Evolutionary conservation across 2,888 invertebrate genomes (phyloP).

Genomic region (Sturmia bella): DNA sequence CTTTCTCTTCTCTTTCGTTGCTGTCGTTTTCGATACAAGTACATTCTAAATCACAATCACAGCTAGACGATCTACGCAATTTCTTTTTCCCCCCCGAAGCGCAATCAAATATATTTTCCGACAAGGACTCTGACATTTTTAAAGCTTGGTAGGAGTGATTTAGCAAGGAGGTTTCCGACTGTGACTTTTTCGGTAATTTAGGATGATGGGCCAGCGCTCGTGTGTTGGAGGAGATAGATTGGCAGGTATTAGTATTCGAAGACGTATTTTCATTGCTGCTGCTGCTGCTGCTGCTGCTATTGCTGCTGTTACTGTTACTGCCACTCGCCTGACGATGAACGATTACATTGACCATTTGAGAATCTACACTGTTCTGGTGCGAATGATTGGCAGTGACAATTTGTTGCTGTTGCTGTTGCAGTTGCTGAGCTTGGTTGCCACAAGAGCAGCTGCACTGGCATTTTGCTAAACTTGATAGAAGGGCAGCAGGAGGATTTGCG

Average conservation of each 20-base stretch:
- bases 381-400: slow-evolving; percentile 54
- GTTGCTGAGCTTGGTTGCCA: slow-evolving; percentile 61
- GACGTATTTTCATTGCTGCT: slow-evolving; percentile 56
- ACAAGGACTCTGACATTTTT: slow-evolving; percentile 69
- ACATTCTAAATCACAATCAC: slow-evolving; percentile 78
- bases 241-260: slow-evolving; percentile 24
- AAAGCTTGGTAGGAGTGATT: slow-evolving; percentile 79
- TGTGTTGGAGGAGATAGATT: slow-evolving; percentile 21
- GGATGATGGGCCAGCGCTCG: slow-evolving; percentile 8
- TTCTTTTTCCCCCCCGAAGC: slow-evolving; percentile 67
- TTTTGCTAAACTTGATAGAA: slow-evolving; percentile 32
- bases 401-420: slow-evolving; percentile 52
- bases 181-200: slow-evolving; percentile 66
- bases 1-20: slow-evolving; percentile 6
- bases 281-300: slow-evolving; percentile 67
- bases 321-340: slow-evolving; percentile 77
- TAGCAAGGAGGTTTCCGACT: slow-evolving; percentile 77
- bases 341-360: slow-evolving; percentile 77
- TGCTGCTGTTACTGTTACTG: slow-evolving; percentile 59
- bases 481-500: slow-evolving; percentile 62
- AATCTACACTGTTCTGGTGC: slow-evolving; percentile 73
- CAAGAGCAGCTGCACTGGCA: slow-evolving; percentile 68
- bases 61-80: slow-evolving; percentile 71
- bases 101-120: slow-evolving; percentile 63
- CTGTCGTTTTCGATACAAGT: slow-evolving; percentile 71